A percentile compares a stretch with the other conserved stretches of the same genome.
Conservation (phyloP, 1,140 invertebrate species). For the Eueides isabella region DNA sequence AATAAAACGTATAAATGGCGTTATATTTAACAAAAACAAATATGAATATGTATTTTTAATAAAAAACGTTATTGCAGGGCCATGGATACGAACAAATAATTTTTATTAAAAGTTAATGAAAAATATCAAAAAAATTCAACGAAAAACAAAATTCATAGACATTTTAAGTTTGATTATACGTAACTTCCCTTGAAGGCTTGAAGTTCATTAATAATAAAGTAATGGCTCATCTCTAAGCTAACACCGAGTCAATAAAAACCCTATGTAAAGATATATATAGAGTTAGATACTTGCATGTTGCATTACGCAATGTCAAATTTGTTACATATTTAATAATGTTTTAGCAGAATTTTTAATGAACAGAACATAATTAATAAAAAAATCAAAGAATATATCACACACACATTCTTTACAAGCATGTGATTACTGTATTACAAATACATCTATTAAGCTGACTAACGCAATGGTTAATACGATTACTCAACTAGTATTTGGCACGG, state of each 20-base stretch:
- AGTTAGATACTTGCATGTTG: too few species aligned
- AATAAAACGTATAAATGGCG: slow-evolving; percentile 19
- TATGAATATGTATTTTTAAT: not conserved
- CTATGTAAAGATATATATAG: too few species aligned
- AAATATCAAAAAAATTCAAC: not conserved
- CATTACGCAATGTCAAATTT: too few species aligned
- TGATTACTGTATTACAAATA: slow-evolving; percentile 19
- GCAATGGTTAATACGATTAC: slow-evolving; percentile 72
- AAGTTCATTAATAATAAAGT: too few species aligned
- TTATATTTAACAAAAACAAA: not conserved
- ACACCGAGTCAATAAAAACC: too few species aligned
- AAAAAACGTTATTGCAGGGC: not conserved
- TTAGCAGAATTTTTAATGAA: too few species aligned
- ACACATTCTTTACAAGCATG: not conserved
- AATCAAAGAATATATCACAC: not conserved
- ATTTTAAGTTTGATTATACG: not conserved
- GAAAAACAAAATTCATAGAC: not conserved
- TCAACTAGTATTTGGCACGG: slow-evolving; percentile 66
- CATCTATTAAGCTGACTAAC: slow-evolving; percentile 47
- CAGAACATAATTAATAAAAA: too few species aligned
- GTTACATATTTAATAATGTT: too few species aligned
- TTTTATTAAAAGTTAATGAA: not conserved
- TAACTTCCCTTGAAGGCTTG: not conserved
- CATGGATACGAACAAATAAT: not conserved
- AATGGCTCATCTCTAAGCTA: too few species aligned